Conservation (phyloP, 2,113 vertebrate genomes). For the Daubentonia madagascariensis region DNA sequence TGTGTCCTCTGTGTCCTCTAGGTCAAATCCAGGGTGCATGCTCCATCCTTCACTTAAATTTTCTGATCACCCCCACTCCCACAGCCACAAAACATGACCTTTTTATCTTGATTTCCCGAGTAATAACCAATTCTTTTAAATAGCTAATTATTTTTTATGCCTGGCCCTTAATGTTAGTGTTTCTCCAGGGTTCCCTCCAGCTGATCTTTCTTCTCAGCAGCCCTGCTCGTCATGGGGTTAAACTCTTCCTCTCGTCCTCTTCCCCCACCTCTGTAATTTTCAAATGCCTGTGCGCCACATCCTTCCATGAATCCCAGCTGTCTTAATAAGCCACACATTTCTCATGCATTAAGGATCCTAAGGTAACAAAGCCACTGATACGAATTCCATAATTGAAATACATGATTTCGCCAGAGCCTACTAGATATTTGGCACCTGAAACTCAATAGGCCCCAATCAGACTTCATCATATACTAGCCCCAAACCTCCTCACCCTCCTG, state of each 20-base stretch:
- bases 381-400: neutral
- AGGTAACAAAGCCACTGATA: neutral
- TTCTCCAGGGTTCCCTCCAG: too few species aligned
- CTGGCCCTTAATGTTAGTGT: neutral
- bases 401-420: neutral
- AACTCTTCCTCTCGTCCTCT: neutral
- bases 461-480: neutral
- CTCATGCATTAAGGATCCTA: neutral
- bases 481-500: fast-evolving
- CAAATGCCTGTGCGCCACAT: neutral
- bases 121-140: neutral
- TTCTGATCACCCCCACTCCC: neutral
- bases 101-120: neutral
- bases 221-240: fast-evolving
- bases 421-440: neutral
- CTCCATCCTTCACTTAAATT: neutral
- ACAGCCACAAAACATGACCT: too few species aligned
- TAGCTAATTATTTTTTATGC: neutral
- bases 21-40: fast-evolving
- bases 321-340: neutral
- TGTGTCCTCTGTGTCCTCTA: neutral
- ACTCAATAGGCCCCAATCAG: neutral
- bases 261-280: neutral
- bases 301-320: neutral
- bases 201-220: neutral